Conservation (phyloP, 2,113 vertebrate genomes). For the Elanus axillaris region DNA sequence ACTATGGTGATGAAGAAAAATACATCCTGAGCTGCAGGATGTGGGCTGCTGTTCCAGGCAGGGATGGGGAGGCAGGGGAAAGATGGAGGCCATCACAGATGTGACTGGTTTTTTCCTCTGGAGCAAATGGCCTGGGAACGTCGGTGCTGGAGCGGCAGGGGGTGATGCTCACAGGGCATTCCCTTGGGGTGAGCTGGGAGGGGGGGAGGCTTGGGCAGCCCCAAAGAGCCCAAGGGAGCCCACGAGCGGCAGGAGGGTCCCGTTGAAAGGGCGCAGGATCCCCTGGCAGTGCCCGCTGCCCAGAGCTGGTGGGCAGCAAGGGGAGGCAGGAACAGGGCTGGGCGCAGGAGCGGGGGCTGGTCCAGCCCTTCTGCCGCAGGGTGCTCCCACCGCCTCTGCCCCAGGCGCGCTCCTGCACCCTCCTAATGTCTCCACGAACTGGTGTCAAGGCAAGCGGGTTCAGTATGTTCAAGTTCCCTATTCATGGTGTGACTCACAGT, state of each 20-base stretch:
- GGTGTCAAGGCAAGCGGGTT: neutral
- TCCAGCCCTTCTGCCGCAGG: neutral
- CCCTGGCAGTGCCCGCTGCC: fast-evolving
- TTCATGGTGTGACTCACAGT: neutral
- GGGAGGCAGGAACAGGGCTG: neutral
- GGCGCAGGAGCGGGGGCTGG: fast-evolving
- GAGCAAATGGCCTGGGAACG: constrained; percentile 22
- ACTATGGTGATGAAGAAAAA: constrained; percentile 35
- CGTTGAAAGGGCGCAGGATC: neutral
- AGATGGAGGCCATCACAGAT: neutral
- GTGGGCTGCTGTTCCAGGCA: neutral
- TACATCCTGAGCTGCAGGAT: neutral
- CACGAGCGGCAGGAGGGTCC: neutral
- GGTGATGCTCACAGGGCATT: neutral
- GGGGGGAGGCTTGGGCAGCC: neutral
- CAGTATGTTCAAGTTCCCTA: neutral
- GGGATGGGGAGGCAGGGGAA: neutral
- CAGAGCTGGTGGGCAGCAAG: neutral
- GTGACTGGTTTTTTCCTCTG: neutral
- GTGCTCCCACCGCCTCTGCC: neutral
- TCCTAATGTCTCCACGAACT: fast-evolving
- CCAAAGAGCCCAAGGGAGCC: neutral
- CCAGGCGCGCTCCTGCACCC: fast-evolving
- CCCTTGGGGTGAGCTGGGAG: neutral
- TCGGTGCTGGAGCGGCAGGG: neutral